phyloP scores from a whole-genome alignment of 2,888 invertebrate genomes.

The Drosophila falleni region DNA sequence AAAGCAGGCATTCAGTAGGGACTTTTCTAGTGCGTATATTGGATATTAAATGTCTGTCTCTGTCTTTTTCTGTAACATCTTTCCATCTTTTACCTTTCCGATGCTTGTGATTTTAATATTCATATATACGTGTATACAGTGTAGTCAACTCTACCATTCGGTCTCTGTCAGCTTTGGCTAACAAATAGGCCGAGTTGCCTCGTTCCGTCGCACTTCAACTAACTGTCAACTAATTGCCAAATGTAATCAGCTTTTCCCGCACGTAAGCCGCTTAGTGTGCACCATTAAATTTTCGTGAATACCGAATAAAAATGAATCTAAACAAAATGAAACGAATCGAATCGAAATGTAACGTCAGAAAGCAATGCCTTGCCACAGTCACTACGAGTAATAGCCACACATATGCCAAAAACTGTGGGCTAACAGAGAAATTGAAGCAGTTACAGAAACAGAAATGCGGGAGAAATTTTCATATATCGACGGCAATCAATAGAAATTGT shows the following conservation, averaged over 20 bases:
- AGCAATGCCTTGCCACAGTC: slow-evolving; percentile 10
- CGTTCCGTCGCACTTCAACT: slow-evolving; percentile 32
- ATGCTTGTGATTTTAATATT: slow-evolving; percentile 20
- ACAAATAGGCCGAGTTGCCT: slow-evolving; percentile 15
- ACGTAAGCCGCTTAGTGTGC: slow-evolving; percentile 74
- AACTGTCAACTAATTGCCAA: slow-evolving; percentile 77
- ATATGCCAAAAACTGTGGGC: slow-evolving; percentile 24
- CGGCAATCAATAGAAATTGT: slow-evolving; percentile 38
- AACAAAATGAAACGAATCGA: slow-evolving; percentile 24
- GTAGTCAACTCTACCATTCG: not conserved
- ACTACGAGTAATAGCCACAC: slow-evolving; percentile 22
- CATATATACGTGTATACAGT: slow-evolving; percentile 26
- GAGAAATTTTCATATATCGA: slow-evolving; percentile 9
- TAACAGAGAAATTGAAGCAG: not conserved
- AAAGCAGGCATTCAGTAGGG: slow-evolving; percentile 35
- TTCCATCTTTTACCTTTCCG: slow-evolving; percentile 12
- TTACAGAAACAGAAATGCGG: not conserved
- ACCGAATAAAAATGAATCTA: slow-evolving; percentile 64
- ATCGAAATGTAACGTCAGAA: slow-evolving; percentile 10
- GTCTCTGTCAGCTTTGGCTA: slow-evolving; percentile 4
- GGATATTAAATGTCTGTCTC: slow-evolving; percentile 6
- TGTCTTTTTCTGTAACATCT: slow-evolving; percentile 24
- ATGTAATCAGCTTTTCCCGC: slow-evolving; percentile 75
- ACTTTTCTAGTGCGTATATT: slow-evolving; percentile 8
- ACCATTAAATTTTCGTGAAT: slow-evolving; percentile 70